Conservation (phyloP, 2,888 invertebrate genomes). For the Folsomia candida region DNA sequence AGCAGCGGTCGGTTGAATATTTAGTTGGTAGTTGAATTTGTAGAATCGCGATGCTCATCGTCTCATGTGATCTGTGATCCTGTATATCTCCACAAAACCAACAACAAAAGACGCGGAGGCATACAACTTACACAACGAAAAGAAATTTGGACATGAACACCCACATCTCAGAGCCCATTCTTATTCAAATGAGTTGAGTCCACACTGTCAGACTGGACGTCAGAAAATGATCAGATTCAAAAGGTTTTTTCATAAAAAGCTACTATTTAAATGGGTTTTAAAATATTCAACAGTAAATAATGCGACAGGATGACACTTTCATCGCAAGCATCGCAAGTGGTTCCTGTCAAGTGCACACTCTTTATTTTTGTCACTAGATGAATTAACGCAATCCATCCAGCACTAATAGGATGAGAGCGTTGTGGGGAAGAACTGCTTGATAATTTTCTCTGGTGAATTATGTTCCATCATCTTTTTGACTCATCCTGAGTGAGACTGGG, state of each 20-base stretch:
- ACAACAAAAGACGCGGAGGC: neutral
- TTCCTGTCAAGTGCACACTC: neutral
- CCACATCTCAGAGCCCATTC: constrained; percentile 1
- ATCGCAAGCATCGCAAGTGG: constrained; percentile 21
- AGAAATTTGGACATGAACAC: neutral
- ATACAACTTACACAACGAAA: neutral
- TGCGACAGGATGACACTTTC: constrained; percentile 26
- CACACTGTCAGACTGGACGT: constrained; percentile 6
- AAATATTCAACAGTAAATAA: constrained; percentile 16
- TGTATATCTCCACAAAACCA: neutral
- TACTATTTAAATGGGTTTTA: neutral
- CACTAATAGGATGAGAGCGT: neutral
- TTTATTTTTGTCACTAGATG: constrained; percentile 1
- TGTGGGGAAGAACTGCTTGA: neutral
- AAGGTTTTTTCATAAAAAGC: constrained; percentile 4
- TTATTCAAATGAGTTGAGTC: neutral
- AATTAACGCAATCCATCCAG: neutral
- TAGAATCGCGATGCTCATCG: no score
- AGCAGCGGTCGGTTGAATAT: no score
- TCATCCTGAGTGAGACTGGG: neutral
- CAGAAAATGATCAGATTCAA: constrained; percentile 15
- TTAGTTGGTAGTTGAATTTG: no score
- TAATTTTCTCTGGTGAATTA: neutral
- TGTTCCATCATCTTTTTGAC: neutral
- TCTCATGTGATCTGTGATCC: no score